Evolutionary conservation across 2,113 vertebrate species (phyloP), one percentile per base, ranked within the genome.

Genomic region (Baryphthengus martii): DNA sequence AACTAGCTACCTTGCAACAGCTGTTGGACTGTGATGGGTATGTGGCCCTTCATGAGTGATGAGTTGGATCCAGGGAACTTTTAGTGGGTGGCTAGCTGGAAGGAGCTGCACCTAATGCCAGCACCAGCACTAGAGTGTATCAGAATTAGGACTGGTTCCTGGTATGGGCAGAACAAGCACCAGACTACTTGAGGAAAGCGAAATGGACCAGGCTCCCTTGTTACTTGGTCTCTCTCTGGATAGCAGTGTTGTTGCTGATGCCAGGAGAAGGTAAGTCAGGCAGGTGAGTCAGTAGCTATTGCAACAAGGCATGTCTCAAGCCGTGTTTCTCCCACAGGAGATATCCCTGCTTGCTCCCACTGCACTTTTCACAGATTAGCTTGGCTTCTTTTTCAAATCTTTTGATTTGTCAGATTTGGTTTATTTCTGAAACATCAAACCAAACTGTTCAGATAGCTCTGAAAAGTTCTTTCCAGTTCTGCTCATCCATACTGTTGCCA

Each of bases 241-340:
- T 1, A 65, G 42, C 18, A 14, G 3, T 13, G 40, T 16, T 40
- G 19, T 3, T 62, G 56, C 31, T 70, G 25, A 42, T 5, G 3
- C 9, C 56, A 70, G 55, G 37, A 10, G 25, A 81, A 75, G 16
- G 21, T 29, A 58, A 63, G 23, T 19, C 17, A 17, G 13, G 49
- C n/a, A 67, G 17, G 45, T 25, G 28, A 85, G 49, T 39, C 55
- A 50, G 63, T 19, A 72, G 28, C 39, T 37, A 58, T 44, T 2
- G 1, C 71, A 71, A n/a, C 0, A 1, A 83, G 5, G 8, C 55
- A 44, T n/a, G n/a, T n/a, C n/a, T n/a, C n/a, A n/a, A n/a, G n/a
- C n/a, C n/a, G n/a, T n/a, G n/a, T n/a, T n/a, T n/a, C n/a, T 84
- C 13, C 12, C 3, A 3, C 14, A 4, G 47, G 20, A 77, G 13